Evolutionary conservation across 2,888 invertebrate genomes (phyloP).

Genomic region (Synergus laeviventris): DNA sequence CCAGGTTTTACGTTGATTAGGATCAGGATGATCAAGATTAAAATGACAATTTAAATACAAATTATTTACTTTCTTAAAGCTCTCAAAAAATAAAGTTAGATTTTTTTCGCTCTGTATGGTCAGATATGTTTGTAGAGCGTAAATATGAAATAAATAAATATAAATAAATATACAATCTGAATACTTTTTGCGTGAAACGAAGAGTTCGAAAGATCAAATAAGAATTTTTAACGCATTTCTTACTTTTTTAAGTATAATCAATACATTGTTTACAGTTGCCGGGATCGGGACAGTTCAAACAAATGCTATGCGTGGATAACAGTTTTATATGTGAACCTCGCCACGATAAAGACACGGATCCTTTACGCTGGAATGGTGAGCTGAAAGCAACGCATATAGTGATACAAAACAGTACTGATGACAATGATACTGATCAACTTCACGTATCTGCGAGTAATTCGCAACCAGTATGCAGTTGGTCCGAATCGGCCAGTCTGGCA

Average conservation of each 20-base stretch:
- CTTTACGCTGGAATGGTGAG: slow-evolving; percentile 78
- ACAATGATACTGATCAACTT: slow-evolving; percentile 72
- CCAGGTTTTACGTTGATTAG: no score
- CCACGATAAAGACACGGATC: slow-evolving; percentile 76
- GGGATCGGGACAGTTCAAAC: slow-evolving; percentile 82
- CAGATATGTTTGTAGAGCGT: no score
- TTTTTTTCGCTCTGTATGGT: no score
- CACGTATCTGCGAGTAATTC: slow-evolving; percentile 66
- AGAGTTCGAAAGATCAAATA: background rate
- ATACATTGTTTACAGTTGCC: slow-evolving; percentile 68
- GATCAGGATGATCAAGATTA: no score
- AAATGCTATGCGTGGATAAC: slow-evolving; percentile 89
- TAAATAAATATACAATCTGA: no score
- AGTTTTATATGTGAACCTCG: slow-evolving; percentile 86
- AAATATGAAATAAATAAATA: no score
- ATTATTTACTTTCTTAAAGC: background rate
- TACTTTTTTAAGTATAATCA: background rate
- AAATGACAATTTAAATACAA: background rate
- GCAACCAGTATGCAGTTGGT: slow-evolving; percentile 78
- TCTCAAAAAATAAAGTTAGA: no score
- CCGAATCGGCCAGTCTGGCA: slow-evolving; percentile 88
- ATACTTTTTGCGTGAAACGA: background rate
- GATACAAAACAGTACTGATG: slow-evolving; percentile 80
- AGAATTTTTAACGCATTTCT: background rate
- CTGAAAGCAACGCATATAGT: slow-evolving; percentile 87